A percentile compares a stretch with the other conserved stretches of the same genome.
Conservation (phyloP, 2,113 vertebrate genomes). For the Cyanistes caeruleus region DNA sequence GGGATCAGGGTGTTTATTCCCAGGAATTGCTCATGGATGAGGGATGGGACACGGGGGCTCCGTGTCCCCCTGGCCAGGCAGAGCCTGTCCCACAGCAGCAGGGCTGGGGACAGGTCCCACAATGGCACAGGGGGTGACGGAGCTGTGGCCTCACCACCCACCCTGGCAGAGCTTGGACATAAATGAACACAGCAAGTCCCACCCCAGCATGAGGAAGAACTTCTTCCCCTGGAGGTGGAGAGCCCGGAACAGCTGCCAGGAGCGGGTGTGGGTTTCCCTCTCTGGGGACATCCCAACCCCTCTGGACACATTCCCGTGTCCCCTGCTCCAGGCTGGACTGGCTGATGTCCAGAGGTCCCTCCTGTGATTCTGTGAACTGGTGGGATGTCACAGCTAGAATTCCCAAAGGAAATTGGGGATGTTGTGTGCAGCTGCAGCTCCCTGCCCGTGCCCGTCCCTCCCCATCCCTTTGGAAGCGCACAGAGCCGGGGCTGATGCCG, state of each 20-base stretch:
- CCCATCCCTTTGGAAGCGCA: background rate
- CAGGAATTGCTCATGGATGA: background rate
- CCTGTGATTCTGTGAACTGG: background rate
- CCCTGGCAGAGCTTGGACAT: background rate
- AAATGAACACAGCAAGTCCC: background rate
- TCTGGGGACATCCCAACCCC: background rate
- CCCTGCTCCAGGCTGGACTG: background rate
- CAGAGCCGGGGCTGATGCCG: background rate
- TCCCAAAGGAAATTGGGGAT: background rate
- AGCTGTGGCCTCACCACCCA: background rate
- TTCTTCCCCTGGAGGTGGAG: background rate
- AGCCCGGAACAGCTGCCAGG: background rate
- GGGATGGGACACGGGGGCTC: background rate
- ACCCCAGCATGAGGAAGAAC: rapidly evolving
- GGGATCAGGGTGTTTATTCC: background rate
- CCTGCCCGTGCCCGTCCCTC: background rate
- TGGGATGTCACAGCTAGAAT: background rate
- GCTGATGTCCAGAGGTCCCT: background rate
- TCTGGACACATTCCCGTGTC: background rate
- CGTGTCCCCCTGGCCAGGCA: background rate
- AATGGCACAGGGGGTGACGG: background rate
- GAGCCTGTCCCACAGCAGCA: background rate
- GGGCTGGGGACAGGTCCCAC: background rate
- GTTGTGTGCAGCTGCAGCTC: background rate
- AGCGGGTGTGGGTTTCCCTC: rapidly evolving